phyloP scores from a whole-genome alignment of 2,797 vertebrate species.

The Crax fasciolata region DNA sequence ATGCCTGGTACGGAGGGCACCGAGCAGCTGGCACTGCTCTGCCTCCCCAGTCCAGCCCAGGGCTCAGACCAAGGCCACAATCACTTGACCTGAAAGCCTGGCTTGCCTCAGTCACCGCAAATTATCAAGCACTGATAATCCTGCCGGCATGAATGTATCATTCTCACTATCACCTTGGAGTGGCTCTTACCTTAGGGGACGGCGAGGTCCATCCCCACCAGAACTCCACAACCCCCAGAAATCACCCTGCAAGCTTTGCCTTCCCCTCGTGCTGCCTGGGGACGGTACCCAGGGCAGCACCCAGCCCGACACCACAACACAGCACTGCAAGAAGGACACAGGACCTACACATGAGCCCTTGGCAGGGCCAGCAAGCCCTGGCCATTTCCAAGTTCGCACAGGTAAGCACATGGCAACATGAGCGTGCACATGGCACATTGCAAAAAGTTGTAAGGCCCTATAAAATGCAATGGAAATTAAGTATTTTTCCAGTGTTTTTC shows the following conservation, averaged over 20 bases:
- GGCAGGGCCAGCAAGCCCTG: not conserved
- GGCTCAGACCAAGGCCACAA: not conserved
- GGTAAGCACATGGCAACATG: not conserved
- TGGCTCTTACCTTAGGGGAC: not conserved
- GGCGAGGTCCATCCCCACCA: not conserved
- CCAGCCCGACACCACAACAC: not conserved
- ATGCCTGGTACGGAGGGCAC: not conserved
- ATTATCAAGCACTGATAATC: not conserved
- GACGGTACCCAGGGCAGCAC: fast-evolving
- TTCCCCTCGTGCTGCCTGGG: fast-evolving
- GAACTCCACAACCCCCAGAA: not conserved
- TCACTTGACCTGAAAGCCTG: not conserved
- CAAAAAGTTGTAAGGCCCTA: not conserved
- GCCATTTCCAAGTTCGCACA: not conserved
- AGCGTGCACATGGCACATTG: fast-evolving
- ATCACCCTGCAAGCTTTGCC: not conserved
- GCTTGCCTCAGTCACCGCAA: not conserved
- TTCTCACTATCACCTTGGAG: not conserved
- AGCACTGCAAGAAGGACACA: fast-evolving
- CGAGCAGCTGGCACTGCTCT: not conserved
- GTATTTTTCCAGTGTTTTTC: not conserved
- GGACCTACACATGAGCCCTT: fast-evolving
- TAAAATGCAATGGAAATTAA: not conserved
- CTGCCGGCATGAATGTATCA: not conserved
- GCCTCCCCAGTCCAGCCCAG: not conserved